Evolutionary conservation across 2,113 vertebrate genomes (phyloP), one percentile per base, ranked within the genome.

Genomic region (Corythoichthys haematopterus): DNA sequence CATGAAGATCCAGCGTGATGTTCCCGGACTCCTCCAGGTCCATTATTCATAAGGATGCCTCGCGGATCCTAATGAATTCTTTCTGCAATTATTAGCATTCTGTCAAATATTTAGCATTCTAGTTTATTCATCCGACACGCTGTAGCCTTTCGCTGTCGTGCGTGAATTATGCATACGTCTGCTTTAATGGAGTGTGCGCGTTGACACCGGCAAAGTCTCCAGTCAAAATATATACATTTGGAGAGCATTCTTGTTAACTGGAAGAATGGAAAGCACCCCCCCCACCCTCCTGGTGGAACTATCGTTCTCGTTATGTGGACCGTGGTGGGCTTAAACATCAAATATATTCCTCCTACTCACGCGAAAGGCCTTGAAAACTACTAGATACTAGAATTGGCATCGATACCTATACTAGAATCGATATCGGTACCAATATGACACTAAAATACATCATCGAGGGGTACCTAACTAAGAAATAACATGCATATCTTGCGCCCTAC

Each of bases 91-190:
- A 85, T 83, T 79, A 77, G 71, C 75, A 81, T 77, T 71, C 71
- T 72, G 67, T 85, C 75, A 85, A 81, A 88, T 81, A 88, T 85
- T 83, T 74, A 80, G 56, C 74, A 59, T 40, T 74, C 75, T 77
- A 53, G 50, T 77, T 81, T 81, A 84, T 84, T 80, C 64, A 82
- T 71, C 61, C 33, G n/a, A 60, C 57, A 65, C 57, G 60, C 12
- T 64, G 57, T 48, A 51, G 40, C 79, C 66, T 64, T 66, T 57
- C 28, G 55, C 33, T 36, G 55, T 57, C 33, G 55, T 28, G 36
- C 40, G 20, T 64, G 55, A 76, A 78, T 64, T 13, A 72, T 62
- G 50, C 15, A 53, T 11, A 52, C 58, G 15, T 55, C 53, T 55
- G 68, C 48, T 72, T 74, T 65, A 63, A 71, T 77, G 56, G 20